These are phyloP conservation scores for Alloscopus bannaensis DNA, from an alignment of 2,888 invertebrate genomes.

Conservation along the genomic window DNA sequence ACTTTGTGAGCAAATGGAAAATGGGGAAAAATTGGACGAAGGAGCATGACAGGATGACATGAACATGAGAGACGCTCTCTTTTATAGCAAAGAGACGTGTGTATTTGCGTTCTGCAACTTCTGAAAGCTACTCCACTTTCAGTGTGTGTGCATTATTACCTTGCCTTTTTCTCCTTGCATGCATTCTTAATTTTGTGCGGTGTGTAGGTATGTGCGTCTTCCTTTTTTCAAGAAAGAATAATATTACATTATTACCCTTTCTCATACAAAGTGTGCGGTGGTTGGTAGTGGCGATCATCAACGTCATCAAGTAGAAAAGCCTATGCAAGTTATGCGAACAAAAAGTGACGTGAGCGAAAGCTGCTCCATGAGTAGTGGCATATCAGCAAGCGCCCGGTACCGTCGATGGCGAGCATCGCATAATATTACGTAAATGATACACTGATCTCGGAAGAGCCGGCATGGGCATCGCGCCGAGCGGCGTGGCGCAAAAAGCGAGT, in stretches of 20 bases:
- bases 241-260: not conserved
- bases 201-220: not conserved
- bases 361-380: not conserved
- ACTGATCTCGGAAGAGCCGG: not conserved
- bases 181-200: constrained; percentile 8
- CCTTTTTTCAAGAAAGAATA: constrained; percentile 10
- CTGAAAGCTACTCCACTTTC: constrained; percentile 5
- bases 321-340: constrained; percentile 5
- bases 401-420: not conserved
- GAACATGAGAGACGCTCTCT: not conserved
- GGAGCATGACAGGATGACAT: constrained; percentile 30
- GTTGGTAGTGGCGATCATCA: too few relatives aligned
- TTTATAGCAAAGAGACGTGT: not conserved
- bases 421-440: not conserved
- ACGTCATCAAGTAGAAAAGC: too few relatives aligned
- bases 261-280: not conserved
- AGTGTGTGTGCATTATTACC: constrained; percentile 1
- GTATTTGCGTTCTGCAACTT: too few relatives aligned
- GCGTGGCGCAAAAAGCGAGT: too few relatives aligned
- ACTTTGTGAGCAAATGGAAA: constrained; percentile 8
- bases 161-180: constrained; percentile 4
- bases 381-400: constrained; percentile 24
- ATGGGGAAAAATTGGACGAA: constrained; percentile 12
- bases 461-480: not conserved
- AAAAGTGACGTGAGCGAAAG: not conserved